phyloP scores from a whole-genome alignment of 2,113 vertebrate genomes.

The Apodemus speciosus region DNA sequence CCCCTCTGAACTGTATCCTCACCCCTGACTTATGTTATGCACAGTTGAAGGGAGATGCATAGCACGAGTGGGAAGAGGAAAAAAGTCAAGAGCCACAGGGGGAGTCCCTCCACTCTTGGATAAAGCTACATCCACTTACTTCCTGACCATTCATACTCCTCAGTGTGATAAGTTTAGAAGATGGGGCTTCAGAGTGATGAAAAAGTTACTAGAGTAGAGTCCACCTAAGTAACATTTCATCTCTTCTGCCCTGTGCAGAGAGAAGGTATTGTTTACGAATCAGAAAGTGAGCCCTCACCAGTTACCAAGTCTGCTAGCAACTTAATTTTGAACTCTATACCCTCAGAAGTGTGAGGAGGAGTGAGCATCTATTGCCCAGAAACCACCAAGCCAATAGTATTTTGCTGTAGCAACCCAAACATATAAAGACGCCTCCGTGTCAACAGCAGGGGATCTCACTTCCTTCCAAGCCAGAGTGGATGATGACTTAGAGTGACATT shows the following conservation, averaged over 20 bases:
- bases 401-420: neutral
- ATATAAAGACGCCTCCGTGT: no score
- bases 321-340: neutral
- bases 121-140: neutral
- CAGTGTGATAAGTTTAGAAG: neutral
- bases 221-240: neutral
- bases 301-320: no score
- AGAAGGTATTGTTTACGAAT: neutral
- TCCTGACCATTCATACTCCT: neutral
- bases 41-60: neutral
- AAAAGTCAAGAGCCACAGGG: neutral
- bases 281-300: neutral
- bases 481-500: neutral
- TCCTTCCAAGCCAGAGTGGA: neutral
- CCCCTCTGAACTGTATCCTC: neutral
- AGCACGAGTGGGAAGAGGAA: neutral
- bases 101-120: neutral
- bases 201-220: neutral
- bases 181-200: neutral
- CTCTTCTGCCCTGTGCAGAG: neutral
- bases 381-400: neutral
- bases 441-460: neutral
- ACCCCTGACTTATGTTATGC: neutral
- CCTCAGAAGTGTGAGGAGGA: neutral
- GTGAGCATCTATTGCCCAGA: neutral